Conservation (phyloP, 2,888 invertebrate species). For the Eupithecia centaureata region DNA sequence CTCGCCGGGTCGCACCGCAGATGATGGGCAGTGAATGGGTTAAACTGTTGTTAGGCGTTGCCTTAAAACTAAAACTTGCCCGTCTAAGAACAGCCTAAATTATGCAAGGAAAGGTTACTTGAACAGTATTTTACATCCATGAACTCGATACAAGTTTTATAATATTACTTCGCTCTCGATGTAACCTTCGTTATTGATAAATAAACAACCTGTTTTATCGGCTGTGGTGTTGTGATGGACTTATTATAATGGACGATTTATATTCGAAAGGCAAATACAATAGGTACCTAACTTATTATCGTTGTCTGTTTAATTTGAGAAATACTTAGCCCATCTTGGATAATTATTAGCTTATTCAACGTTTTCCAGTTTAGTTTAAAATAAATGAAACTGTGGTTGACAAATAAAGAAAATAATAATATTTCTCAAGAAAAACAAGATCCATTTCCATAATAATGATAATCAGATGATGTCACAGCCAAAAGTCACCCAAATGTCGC, state of each 20-base stretch:
- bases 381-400: no score
- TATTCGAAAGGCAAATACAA: conserved; percentile 8
- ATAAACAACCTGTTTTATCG: conserved; percentile 39
- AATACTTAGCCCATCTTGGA: not conserved
- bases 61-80: not conserved
- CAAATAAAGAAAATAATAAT: no score
- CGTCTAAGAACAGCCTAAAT: conserved; percentile 7
- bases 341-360: no score
- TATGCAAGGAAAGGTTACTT: conserved; percentile 25
- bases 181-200: conserved; percentile 39
- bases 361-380: no score
- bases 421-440: not conserved
- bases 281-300: not conserved
- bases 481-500: conserved; percentile 52
- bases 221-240: conserved; percentile 27
- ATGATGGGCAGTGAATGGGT: no score
- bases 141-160: conserved; percentile 26
- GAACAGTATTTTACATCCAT: conserved; percentile 30
- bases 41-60: no score
- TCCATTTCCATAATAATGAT: not conserved
- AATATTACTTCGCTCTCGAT: conserved; percentile 23
- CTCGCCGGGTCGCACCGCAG: no score
- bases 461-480: conserved; percentile 40
- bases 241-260: conserved; percentile 26
- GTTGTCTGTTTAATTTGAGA: not conserved